Evolutionary conservation across 2,888 invertebrate species (phyloP).

Genomic region (Drosophila tripunctata): DNA sequence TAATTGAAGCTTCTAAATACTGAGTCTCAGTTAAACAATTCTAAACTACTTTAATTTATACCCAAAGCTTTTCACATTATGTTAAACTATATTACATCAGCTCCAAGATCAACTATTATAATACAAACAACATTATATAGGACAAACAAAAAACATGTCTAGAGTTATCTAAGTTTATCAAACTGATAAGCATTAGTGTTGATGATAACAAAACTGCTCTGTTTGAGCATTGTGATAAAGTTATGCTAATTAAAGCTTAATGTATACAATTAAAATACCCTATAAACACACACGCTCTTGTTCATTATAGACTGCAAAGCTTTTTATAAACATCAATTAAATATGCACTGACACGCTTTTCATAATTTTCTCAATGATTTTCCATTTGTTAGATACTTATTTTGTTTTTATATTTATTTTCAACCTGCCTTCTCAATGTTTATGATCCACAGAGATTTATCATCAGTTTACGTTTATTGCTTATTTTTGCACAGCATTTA

Average conservation of each 20-base stretch:
- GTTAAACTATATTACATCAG: background rate
- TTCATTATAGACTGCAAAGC: too few relatives aligned
- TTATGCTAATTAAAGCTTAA: slow-evolving; percentile 2
- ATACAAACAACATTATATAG: slow-evolving; percentile 5
- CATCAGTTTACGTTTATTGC: slow-evolving; percentile 30
- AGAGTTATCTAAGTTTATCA: slow-evolving; percentile 14
- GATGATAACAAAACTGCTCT: slow-evolving; percentile 6
- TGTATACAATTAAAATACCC: background rate
- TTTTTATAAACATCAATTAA: background rate
- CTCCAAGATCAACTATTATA: background rate
- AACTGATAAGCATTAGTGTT: slow-evolving; percentile 31
- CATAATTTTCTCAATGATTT: background rate
- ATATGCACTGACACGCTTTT: too few relatives aligned
- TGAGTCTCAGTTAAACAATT: too few relatives aligned
- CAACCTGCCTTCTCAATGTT: slow-evolving; percentile 25
- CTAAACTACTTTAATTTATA: too few relatives aligned
- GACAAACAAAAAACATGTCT: background rate
- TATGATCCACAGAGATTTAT: slow-evolving; percentile 22
- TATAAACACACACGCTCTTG: background rate
- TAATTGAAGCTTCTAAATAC: too few relatives aligned
- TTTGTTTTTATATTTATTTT: slow-evolving; percentile 1
- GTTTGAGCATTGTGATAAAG: slow-evolving; percentile 14
- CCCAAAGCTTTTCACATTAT: background rate
- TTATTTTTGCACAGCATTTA: slow-evolving; percentile 48
- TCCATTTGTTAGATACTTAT: background rate